A percentile compares a stretch with the other conserved stretches of the same genome.
These are phyloP conservation scores for Platorchestia sp. DNA, from an alignment of 1,140 invertebrate genomes.

Conservation along the genomic window DNA sequence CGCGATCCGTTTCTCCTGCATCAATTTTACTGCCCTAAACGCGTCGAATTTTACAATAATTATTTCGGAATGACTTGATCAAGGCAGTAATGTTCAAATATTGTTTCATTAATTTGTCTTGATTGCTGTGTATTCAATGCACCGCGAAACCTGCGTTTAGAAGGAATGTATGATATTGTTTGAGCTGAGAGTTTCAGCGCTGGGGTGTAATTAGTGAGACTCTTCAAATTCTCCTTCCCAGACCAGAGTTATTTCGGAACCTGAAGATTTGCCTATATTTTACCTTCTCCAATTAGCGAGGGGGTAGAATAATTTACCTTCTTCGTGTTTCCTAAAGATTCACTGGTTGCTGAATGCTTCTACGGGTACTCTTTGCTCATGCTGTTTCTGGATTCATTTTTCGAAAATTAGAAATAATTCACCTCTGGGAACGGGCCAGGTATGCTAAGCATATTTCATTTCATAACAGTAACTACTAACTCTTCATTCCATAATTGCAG, in stretches of 20 bases:
- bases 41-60: background rate
- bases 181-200: background rate
- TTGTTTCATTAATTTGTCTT: background rate
- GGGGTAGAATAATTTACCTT: background rate
- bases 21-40: background rate
- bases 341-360: background rate
- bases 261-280: background rate
- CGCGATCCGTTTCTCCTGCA: background rate
- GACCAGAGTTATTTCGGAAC: background rate
- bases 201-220: background rate
- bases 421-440: too few relatives aligned
- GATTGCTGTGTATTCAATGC: background rate
- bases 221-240: background rate
- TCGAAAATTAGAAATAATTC: too few relatives aligned
- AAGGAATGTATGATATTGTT: background rate
- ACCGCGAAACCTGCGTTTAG: background rate
- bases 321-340: background rate
- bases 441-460: too few relatives aligned
- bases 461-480: too few relatives aligned
- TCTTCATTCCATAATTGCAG: too few relatives aligned
- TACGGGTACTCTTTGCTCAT: background rate
- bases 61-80: background rate
- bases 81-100: background rate
- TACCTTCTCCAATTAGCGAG: background rate
- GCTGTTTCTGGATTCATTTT: too few relatives aligned